Evolutionary conservation across 2,888 invertebrate species (phyloP), one percentile per base, ranked within the genome.

Genomic region (Lymantria monacha): DNA sequence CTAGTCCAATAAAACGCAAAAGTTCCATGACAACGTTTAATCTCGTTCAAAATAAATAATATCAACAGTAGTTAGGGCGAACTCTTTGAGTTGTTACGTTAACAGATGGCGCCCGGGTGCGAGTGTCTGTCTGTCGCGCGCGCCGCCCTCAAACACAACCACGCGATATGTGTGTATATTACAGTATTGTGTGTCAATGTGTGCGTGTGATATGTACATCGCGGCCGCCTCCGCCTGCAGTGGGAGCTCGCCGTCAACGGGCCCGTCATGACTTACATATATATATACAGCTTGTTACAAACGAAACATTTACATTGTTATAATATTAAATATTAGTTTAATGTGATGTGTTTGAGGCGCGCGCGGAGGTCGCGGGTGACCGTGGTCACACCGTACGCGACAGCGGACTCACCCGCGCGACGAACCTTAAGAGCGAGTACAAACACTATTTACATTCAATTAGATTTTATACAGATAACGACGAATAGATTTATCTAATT

Each of bases 11-110:
- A 57, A 83, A 80, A 83, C 59, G 55, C 63, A 49, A 41, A 44
- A 79, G 78, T 85, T 87, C 77, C 83, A 89, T 87, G 89, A 89
- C 87, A 90, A 90, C 85, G 82, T 90, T 88, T 89, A 89, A 79
- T 89, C 80, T 87, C 83, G 81, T 87, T 83, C 85, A 87, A 89
- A 89, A 87, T 86, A 86, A 88, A 82, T 79, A 73, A 79, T 82
- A 76, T 87, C 85, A 90, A 90, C 89, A 89, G 83, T 85, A 85
- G 84, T 83, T 85, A 85, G 84, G 85, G 87, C 83, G 83, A 84
- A 89, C 88, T 88, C 87, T 88, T 87, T 73, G 88, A 88, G 88
- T 87, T 81, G 73, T 81, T 72, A 66, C 67, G 81, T 76, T 84
- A 88, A 89, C 87, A 87, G 87, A 87, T 85, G 78, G 74, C 81